Conservation (phyloP, 2,888 invertebrate genomes). For the Papilio elwesi region DNA sequence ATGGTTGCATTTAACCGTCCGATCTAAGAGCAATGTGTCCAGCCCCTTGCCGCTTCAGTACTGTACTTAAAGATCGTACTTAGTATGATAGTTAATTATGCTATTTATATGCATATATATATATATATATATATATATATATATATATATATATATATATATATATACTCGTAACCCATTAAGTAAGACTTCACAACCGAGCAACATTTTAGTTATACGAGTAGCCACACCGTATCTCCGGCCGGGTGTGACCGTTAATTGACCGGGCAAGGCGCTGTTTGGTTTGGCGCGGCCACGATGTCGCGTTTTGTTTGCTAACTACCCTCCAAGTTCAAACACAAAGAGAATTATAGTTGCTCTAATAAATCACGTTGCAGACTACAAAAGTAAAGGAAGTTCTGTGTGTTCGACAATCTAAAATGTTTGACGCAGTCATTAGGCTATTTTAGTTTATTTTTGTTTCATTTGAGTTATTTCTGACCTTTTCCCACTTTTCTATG, state of each 20-base stretch:
- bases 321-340: slow-evolving; percentile 27
- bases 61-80: too few relatives aligned
- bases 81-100: too few relatives aligned
- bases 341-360: slow-evolving; percentile 20
- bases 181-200: not conserved
- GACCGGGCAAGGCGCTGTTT: slow-evolving; percentile 62
- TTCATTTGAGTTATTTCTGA: too few relatives aligned
- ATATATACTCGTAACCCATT: not conserved
- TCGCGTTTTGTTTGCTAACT: slow-evolving; percentile 33
- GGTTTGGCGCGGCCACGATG: slow-evolving; percentile 53
- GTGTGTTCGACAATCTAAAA: not conserved
- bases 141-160: too few relatives aligned
- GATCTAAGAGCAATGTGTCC: too few relatives aligned
- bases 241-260: slow-evolving; percentile 61
- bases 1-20: too few relatives aligned
- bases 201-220: not conserved
- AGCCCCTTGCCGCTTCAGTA: too few relatives aligned
- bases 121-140: too few relatives aligned
- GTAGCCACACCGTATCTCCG: slow-evolving; percentile 4
- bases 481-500: too few relatives aligned
- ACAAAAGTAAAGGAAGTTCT: not conserved
- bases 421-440: not conserved
- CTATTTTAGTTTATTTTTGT: not conserved
- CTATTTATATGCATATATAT: too few relatives aligned
- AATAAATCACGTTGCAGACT: slow-evolving; percentile 25